These are phyloP conservation scores for Spilogale gracilis DNA, from an alignment of 2,113 vertebrate genomes.

Conservation along the genomic window DNA sequence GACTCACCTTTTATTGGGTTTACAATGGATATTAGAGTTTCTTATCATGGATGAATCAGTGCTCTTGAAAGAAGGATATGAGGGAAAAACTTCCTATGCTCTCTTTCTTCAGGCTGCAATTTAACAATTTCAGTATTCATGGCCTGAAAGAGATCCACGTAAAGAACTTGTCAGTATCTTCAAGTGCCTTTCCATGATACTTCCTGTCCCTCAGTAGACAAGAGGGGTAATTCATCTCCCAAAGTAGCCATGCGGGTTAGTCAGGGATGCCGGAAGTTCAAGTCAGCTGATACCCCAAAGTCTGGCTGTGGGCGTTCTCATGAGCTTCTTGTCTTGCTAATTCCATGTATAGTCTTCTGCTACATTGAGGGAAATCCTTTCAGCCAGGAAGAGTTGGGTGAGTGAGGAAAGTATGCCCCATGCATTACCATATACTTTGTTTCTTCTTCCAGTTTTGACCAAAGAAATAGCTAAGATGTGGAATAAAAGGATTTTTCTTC, in stretches of 20 bases:
- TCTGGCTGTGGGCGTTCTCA: not conserved
- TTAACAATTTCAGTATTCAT: not conserved
- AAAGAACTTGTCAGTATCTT: not conserved
- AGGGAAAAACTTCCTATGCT: not conserved
- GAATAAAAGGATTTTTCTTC: slow-evolving; percentile 40
- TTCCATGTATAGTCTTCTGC: slow-evolving; percentile 24
- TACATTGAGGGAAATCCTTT: slow-evolving; percentile 19
- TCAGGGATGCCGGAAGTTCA: not conserved
- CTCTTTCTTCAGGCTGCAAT: not conserved
- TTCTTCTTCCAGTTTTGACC: slow-evolving; percentile 48
- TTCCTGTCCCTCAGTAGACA: not conserved
- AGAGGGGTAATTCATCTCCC: slow-evolving; percentile 22
- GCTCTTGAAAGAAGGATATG: not conserved
- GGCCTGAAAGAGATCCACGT: not conserved
- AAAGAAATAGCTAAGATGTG: not conserved
- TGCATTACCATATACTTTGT: not conserved
- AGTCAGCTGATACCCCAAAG: not conserved
- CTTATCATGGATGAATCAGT: not conserved
- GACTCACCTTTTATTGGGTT: not conserved
- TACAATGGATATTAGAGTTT: not conserved
- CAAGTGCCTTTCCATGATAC: not conserved
- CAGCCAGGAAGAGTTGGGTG: not conserved
- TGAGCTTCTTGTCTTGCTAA: not conserved
- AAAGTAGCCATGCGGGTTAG: not conserved
- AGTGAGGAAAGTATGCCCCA: not conserved